Evolutionary conservation across 1,140 invertebrate genomes (phyloP).

Genomic region (Nixonia krombeini): DNA sequence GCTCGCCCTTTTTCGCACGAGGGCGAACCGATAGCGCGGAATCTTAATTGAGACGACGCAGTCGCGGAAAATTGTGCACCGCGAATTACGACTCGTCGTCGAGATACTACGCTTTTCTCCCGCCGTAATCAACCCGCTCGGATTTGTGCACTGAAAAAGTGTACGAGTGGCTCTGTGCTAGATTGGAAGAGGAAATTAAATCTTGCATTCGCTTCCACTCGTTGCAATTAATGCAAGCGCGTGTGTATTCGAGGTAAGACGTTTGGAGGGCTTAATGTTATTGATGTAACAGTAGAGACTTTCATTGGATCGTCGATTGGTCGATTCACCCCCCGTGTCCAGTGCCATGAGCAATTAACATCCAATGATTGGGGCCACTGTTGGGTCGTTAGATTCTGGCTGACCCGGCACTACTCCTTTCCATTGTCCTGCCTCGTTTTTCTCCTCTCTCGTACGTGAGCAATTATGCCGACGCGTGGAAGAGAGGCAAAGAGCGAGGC

Average conservation of each 20-base stretch:
- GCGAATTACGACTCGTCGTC: slow-evolving; percentile 1
- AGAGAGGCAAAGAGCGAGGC: too few relatives aligned
- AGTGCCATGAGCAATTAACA: slow-evolving; percentile 57
- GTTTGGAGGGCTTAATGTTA: too few relatives aligned
- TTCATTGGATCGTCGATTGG: slow-evolving; percentile 36
- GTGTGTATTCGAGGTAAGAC: too few relatives aligned
- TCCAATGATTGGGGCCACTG: slow-evolving; percentile 56
- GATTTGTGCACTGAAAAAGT: too few relatives aligned
- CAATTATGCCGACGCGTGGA: slow-evolving; percentile 53
- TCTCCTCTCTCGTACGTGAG: slow-evolving; percentile 55
- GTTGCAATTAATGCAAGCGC: too few relatives aligned
- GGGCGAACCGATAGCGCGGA: slow-evolving; percentile 27
- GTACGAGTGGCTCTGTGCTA: too few relatives aligned
- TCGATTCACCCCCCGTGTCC: slow-evolving; percentile 21
- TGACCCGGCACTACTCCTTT: slow-evolving; percentile 58
- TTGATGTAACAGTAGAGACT: too few relatives aligned
- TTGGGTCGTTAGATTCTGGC: slow-evolving; percentile 62
- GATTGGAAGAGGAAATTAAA: too few relatives aligned
- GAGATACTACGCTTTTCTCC: slow-evolving; percentile 12
- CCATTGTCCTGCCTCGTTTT: slow-evolving; percentile 53
- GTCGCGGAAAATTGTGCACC: slow-evolving; percentile 24
- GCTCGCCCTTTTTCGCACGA: slow-evolving; percentile 11
- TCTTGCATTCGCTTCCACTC: too few relatives aligned
- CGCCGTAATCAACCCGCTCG: slow-evolving; percentile 7
- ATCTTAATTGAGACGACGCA: slow-evolving; percentile 34